Evolutionary conservation across 2,113 vertebrate species (phyloP), one percentile per base, ranked within the genome.

Genomic region (Semnornis frantzii): DNA sequence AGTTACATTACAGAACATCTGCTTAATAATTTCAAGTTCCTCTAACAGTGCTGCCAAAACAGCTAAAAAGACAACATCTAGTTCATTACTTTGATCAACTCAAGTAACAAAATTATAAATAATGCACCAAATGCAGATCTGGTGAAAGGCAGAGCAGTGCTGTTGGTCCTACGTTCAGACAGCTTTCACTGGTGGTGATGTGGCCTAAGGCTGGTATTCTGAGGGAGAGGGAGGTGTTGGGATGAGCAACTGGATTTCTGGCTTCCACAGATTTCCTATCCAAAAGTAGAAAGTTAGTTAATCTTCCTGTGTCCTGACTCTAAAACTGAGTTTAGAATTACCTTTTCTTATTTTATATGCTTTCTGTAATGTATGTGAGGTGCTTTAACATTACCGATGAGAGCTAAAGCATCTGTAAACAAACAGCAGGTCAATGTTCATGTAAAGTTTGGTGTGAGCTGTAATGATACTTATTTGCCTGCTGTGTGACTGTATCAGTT

Each of bases 21-120:
- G 97, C 93, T 96, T 95, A 96, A 94, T 94, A 94, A 97, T 96
- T 97, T 94, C 91, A 72, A 89, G 82, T 90, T 95, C 77, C 68
- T 89, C 75, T 80, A 89, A 21, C 85, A 81, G 8, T 77, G 89
- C 65, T 96, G 94, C 94, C 94, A 94, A 59, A 94, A 64, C n/a
- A 73, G 79, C 77, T 78, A 58, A 82, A 84, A 91, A 92, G 52
- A 94, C 72, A 86, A 28, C 92, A 75, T 95, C 76, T 46, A 72
- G 55, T 73, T 76, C 52, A 39, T 87, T 39, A 33, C 82, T 93
- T 84, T 93, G 92, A 95, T 93, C 92, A 79, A 1, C 12, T 72
- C 66, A 75, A 82, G 79, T 58, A 85, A 71, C 74, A 74, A 74
- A 93, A 86, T 90, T 4, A 60, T 27, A 76, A 80, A 85, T 63